Conservation (phyloP, 2,113 vertebrate genomes). For the Carettochelys insculpta region DNA sequence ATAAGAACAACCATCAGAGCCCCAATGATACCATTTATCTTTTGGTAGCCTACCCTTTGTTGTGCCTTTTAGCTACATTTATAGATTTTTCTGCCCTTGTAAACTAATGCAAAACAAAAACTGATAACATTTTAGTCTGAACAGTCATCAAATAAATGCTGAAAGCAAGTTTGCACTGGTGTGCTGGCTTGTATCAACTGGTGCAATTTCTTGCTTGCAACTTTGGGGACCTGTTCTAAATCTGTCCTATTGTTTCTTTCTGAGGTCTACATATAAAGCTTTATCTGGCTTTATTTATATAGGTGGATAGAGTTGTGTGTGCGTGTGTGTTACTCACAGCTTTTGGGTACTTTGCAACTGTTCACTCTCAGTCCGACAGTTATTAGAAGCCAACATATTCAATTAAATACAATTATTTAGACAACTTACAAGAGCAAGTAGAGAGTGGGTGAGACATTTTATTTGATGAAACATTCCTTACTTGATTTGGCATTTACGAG, state of each 20-base stretch:
- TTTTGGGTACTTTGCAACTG: neutral
- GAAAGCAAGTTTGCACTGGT: neutral
- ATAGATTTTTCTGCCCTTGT: neutral
- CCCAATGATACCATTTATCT: slow-evolving; percentile 1
- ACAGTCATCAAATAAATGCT: neutral
- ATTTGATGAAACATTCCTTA: neutral
- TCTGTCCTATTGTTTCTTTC: neutral
- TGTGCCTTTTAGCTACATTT: neutral
- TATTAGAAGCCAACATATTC: neutral
- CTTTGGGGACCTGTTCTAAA: rapidly evolving
- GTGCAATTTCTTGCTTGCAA: slow-evolving; percentile 16
- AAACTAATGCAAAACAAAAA: neutral
- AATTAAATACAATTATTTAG: slow-evolving; percentile 25
- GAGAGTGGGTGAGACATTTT: neutral
- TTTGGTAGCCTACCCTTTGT: slow-evolving; percentile 43
- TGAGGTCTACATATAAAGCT: neutral
- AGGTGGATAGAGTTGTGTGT: neutral
- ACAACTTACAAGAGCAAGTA: neutral
- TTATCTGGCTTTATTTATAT: neutral
- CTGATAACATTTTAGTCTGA: slow-evolving; percentile 23
- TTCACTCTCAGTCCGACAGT: slow-evolving; percentile 17
- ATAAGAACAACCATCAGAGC: slow-evolving; percentile 15
- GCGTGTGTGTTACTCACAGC: neutral
- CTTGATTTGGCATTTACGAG: slow-evolving; percentile 21
- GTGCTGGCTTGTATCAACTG: neutral